Evolutionary conservation across 2,113 vertebrate genomes (phyloP), one percentile per base, ranked within the genome.

Genomic region (Todiramphus chloris): DNA sequence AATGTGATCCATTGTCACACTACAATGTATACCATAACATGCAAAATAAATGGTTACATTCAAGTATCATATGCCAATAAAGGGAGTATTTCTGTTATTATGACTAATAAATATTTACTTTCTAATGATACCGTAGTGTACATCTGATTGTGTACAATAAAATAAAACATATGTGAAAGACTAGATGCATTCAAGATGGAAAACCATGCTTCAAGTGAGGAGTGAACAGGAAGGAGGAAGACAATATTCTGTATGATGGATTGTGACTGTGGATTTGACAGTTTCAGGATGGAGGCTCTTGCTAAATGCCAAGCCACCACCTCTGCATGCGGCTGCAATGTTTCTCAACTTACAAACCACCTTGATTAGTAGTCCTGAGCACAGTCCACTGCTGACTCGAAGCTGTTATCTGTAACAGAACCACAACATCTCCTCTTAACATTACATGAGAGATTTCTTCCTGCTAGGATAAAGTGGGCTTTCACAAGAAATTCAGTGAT

Each of bases 291-390:
- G 58, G 58, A 91, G 74, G 93, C 76, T 89, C 74, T 81, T 95
- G 74, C 53, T 50, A 91, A 92, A 87, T 87, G 77, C 74, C 94
- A 94, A 94, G 83, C 66, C 81, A 89, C 77, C 78, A 92, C 60
- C 48, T 91, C 83, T 93, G 89, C 74, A 76, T 91, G 55, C 2
- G 24, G 53, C 87, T 92, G 62, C 44, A 68, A 44, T 3, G 1
- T 94, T 92, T 93, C 86, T 92, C 81, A 87, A 41, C n/a, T 93
- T 93, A 82, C 69, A 93, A 94, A 89, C 86, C 66, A 84, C 64
- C 66, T 66, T 30, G 74, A 75, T 53, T 87, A 56, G 68, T 4
- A 82, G 73, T 37, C 41, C 70, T 91, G 66, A 95, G 90, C 77
- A 62, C 46, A 82, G 89, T 69, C 43, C 62, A 89, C 74, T 82